Percentiles rank a stretch among this genome's conserved stretches.
Conservation (phyloP, 2,797 vertebrate species). For the Lagodon rhomboides region DNA sequence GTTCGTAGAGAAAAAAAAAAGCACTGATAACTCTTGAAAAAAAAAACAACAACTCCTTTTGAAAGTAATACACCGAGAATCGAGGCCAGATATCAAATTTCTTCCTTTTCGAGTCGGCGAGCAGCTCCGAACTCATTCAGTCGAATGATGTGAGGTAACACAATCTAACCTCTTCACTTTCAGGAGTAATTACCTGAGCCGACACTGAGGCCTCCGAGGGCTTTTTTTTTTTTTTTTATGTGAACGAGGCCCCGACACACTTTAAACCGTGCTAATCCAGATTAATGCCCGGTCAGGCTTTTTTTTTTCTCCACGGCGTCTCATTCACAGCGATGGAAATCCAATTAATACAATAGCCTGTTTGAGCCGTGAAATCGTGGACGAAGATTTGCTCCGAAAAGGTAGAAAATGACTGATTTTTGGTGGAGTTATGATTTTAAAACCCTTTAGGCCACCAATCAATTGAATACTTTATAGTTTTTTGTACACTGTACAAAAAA, state of each 20-base stretch:
- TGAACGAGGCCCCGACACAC: slow-evolving; percentile 1
- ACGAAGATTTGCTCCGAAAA: background rate
- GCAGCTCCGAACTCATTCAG: background rate
- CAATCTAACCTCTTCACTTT: slow-evolving; percentile 40
- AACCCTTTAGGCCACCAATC: too few species aligned
- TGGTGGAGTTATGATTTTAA: background rate
- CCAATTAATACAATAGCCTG: slow-evolving; percentile 31
- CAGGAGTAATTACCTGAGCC: slow-evolving; percentile 43
- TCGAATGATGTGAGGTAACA: slow-evolving; percentile 19
- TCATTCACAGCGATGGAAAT: slow-evolving; percentile 37
- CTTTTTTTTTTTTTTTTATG: background rate
- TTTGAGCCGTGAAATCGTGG: background rate
- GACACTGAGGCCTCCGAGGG: slow-evolving; percentile 24
- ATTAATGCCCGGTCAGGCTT: slow-evolving; percentile 38
- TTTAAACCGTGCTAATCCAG: slow-evolving; percentile 54
- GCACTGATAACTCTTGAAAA: background rate
- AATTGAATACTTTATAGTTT: too few species aligned
- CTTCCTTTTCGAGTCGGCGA: slow-evolving; percentile 5
- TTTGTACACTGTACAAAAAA: too few species aligned
- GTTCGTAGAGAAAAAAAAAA: background rate
- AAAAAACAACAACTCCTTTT: background rate
- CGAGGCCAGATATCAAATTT: slow-evolving; percentile 20
- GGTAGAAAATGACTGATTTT: background rate
- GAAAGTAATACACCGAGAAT: background rate
- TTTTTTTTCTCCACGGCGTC: background rate